phyloP scores from a whole-genome alignment of 1,140 invertebrate species.

The Ooceraea biroi region DNA sequence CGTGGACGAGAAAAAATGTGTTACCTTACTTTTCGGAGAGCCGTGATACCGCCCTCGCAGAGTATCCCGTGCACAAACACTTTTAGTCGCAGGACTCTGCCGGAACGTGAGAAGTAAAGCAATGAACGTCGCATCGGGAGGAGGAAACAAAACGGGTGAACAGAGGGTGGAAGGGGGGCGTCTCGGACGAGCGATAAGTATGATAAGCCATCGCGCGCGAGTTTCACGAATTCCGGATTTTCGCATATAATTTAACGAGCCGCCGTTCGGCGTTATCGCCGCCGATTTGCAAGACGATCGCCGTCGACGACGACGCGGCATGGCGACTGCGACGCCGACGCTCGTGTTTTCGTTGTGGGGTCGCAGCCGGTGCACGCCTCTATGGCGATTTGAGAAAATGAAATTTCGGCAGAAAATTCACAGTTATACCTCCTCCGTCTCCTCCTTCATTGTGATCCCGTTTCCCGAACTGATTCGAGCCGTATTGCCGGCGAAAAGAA shows the following conservation, averaged over 20 bases:
- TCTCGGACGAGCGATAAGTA: constrained; percentile 48
- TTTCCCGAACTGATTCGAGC: constrained; percentile 49
- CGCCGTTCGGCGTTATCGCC: constrained; percentile 49
- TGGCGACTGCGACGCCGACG: constrained; percentile 12
- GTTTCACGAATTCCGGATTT: constrained; percentile 54
- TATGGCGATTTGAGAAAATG: constrained; percentile 66
- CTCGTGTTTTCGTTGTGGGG: constrained; percentile 20
- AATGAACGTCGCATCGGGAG: constrained; percentile 39
- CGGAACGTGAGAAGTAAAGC: constrained; percentile 57
- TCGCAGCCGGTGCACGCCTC: constrained; percentile 12
- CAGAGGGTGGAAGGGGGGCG: background rate
- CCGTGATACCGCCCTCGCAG: constrained; percentile 1
- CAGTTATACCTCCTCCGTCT: background rate
- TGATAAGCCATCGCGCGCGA: constrained; percentile 55
- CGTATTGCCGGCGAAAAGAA: constrained; percentile 20
- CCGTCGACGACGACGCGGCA: background rate
- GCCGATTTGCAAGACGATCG: constrained; percentile 51
- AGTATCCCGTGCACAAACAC: constrained; percentile 55
- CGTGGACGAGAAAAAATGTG: constrained; percentile 13
- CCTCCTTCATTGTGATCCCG: constrained; percentile 17
- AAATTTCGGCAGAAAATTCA: constrained; percentile 55
- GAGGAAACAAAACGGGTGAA: constrained; percentile 16
- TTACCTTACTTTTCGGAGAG: constrained; percentile 46
- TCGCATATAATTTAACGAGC: constrained; percentile 60
- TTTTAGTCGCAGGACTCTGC: constrained; percentile 39